Evolutionary conservation across 2,888 invertebrate genomes (phyloP), one percentile per base, ranked within the genome.

Genomic region (Acanthosepion lycidas): DNA sequence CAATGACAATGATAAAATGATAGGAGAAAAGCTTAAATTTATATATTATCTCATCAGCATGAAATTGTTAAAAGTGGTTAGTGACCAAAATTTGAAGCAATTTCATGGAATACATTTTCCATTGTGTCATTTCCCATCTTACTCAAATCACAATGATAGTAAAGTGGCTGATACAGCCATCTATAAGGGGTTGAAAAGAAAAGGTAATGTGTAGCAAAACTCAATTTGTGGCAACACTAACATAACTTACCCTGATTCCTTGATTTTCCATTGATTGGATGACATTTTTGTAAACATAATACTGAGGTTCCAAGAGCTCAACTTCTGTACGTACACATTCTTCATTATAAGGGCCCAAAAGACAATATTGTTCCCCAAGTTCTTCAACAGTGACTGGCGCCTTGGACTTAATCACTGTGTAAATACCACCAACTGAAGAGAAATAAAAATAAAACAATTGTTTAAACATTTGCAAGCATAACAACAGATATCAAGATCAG

Each of bases 351-450:
- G 99, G 99, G 1, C 98, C 99, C 95, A 99, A 98, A 96, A 99
- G 98, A 96, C 99, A 99, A 97, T 99, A 99, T 97, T 99, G 99
- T 96, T 99, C 99, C 0, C 99, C 99, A 98, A 99, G 98, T 98
- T 99, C 99, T 97, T 99, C 99, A 0, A 99, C 99, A 0, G 99
- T 99, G 0, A 99, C 98, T 97, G 98, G 99, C 0, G 99, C 99
- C 97, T 99, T 99, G 0, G 99, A 99, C 96, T 99, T 98, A 95
- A 99, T 99, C 1, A 99, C 99, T 0, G 99, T 99, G 97, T 99
- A 99, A 97, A 99, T 99, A 49, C 99, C 99, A 78, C 99, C 99
- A 96, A 99, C 99, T 99, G 97, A 96, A 93, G 0, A n/a, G n/a
- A 93, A 93, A 93, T n/a, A 33, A 15, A 78, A 78, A 23, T 23